Evolutionary conservation across 1,140 invertebrate species (phyloP).

Genomic region (Diabrotica undecimpunctata): DNA sequence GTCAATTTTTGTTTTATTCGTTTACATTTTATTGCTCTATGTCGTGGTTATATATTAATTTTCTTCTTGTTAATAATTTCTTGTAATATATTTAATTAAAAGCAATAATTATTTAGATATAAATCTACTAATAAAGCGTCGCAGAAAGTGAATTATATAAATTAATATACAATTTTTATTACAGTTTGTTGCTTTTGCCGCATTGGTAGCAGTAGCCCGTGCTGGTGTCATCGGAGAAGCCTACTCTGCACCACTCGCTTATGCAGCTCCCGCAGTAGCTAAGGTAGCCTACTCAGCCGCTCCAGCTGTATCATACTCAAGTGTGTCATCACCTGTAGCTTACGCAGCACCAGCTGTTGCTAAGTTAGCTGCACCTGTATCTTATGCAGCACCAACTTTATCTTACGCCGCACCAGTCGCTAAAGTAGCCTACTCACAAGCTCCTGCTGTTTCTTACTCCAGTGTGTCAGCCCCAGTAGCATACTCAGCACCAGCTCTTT

Average conservation of each 20-base stretch:
- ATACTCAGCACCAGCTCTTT: constrained; percentile 1
- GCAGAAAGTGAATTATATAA: too few relatives aligned
- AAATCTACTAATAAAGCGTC: too few relatives aligned
- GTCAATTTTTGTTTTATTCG: too few relatives aligned
- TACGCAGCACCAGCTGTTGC: constrained; percentile 15
- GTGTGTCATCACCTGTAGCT: neutral
- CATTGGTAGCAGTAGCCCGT: neutral
- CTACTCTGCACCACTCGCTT: constrained; percentile 22
- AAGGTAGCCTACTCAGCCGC: constrained; percentile 27
- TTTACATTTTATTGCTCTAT: too few relatives aligned
- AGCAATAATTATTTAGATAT: too few relatives aligned
- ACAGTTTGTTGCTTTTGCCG: too few relatives aligned
- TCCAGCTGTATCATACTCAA: constrained; percentile 3
- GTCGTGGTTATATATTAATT: too few relatives aligned
- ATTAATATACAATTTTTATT: too few relatives aligned
- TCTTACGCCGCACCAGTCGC: constrained; percentile 4
- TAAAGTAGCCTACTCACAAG: constrained; percentile 34
- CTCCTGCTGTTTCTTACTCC: constrained; percentile 52
- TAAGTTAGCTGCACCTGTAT: constrained; percentile 26
- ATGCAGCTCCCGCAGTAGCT: constrained; percentile 6
- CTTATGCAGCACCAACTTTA: constrained; percentile 6
- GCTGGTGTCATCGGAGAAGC: constrained; percentile 12
- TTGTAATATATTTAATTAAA: too few relatives aligned
- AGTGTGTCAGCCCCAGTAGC: constrained; percentile 8
- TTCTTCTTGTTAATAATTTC: too few relatives aligned